Percentiles rank a stretch among this genome's conserved stretches.
Evolutionary conservation across 2,888 invertebrate genomes (phyloP).

Genomic region (Eupithecia pulchellata): DNA sequence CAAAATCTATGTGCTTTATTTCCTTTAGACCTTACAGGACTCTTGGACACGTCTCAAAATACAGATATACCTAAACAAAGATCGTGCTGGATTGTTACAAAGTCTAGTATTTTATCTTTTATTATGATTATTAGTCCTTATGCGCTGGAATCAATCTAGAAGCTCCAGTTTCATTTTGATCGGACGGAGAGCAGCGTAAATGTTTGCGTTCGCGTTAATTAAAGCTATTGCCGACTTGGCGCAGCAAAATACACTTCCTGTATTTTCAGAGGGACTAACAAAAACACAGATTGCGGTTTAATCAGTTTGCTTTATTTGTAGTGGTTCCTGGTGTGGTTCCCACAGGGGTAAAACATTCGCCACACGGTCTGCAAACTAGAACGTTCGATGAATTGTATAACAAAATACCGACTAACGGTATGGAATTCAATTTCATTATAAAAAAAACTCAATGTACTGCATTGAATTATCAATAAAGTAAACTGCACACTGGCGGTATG

Average conservation of each 20-base stretch:
- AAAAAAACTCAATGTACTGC: neutral
- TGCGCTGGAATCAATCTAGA: conserved; percentile 3
- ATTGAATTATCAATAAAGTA: too few species aligned
- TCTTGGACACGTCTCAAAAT: too few species aligned
- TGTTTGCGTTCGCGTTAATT: conserved; percentile 66
- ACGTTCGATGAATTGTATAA: neutral
- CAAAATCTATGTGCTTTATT: too few species aligned
- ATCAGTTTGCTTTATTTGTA: conserved; percentile 28
- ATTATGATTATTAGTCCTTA: neutral
- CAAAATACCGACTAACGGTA: too few species aligned
- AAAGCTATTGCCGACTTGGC: conserved; percentile 61
- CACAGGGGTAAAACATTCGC: neutral
- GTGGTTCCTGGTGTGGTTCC: neutral
- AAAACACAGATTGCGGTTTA: conserved; percentile 36
- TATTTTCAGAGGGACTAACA: conserved; percentile 41
- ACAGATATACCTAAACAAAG: too few species aligned
- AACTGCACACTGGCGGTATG: too few species aligned
- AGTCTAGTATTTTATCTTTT: neutral
- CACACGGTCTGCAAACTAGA: neutral
- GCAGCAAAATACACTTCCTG: conserved; percentile 42
- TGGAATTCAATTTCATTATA: neutral
- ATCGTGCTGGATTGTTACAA: neutral
- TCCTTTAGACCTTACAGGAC: too few species aligned
- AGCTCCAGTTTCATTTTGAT: conserved; percentile 46
- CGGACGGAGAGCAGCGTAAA: conserved; percentile 57